phyloP scores from a whole-genome alignment of 2,888 invertebrate genomes.

The Drosophila conformis region DNA sequence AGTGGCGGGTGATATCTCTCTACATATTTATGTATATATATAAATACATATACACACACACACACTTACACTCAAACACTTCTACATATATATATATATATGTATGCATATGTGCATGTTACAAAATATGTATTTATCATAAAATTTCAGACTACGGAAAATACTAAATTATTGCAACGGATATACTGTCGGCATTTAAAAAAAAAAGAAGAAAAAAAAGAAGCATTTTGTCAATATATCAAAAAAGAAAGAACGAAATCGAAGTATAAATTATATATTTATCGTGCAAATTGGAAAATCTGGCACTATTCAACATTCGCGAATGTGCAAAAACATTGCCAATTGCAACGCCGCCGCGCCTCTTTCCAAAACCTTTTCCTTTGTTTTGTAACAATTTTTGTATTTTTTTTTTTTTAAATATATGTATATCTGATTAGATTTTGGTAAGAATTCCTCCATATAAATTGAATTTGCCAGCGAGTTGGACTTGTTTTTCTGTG shows the following conservation, averaged over 20 bases:
- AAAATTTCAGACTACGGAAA: slow-evolving; percentile 42
- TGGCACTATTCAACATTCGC: slow-evolving; percentile 9
- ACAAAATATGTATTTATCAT: slow-evolving; percentile 39
- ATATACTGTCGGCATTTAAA: slow-evolving; percentile 50
- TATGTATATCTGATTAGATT: slow-evolving; percentile 7
- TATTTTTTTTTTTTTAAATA: background rate
- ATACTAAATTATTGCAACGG: slow-evolving; percentile 40
- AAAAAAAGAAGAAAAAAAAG: background rate
- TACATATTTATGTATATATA: slow-evolving; percentile 43
- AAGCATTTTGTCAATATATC: slow-evolving; percentile 33
- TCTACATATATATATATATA: slow-evolving; percentile 4
- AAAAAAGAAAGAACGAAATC: slow-evolving; percentile 11
- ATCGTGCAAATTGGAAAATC: slow-evolving; percentile 24
- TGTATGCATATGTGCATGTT: slow-evolving; percentile 27
- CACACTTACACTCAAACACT: slow-evolving; percentile 3
- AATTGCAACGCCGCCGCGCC: slow-evolving; percentile 1
- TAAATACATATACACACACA: slow-evolving; percentile 8
- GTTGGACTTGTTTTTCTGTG: slow-evolving; percentile 41
- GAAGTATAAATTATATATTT: slow-evolving; percentile 28
- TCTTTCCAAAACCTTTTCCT: background rate
- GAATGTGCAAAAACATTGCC: slow-evolving; percentile 2
- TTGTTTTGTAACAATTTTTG: background rate
- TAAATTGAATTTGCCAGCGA: slow-evolving; percentile 16
- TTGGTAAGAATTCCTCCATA: slow-evolving; percentile 13
- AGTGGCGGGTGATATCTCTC: slow-evolving; percentile 76